Conservation (phyloP, 1,140 invertebrate genomes). For the Varroa destructor region DNA sequence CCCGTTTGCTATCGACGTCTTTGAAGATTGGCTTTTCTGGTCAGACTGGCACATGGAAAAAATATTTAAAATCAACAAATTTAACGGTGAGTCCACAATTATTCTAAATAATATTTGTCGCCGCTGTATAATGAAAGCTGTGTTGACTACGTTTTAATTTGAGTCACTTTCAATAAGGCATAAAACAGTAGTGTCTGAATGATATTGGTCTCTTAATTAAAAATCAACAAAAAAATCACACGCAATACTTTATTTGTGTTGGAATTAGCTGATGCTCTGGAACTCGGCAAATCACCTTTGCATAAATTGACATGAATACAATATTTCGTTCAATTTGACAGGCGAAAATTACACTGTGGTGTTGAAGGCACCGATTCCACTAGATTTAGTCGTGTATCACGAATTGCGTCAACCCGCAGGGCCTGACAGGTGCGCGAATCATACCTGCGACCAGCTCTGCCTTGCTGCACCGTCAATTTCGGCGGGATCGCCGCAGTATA, state of each 20-base stretch:
- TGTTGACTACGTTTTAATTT: neutral
- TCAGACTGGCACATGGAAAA: conserved; percentile 37
- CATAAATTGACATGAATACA: too few species aligned
- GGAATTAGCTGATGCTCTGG: too few species aligned
- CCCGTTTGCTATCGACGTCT: conserved; percentile 39
- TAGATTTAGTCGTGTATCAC: conserved; percentile 71
- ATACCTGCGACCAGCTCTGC: conserved; percentile 31
- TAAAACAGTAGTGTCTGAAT: too few species aligned
- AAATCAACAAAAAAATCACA: too few species aligned
- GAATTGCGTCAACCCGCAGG: conserved; percentile 56
- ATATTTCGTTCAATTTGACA: neutral
- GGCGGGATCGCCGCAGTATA: neutral
- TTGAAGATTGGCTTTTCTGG: conserved; percentile 45
- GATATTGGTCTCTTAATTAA: too few species aligned
- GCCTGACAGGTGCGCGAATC: conserved; percentile 25
- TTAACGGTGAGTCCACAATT: conserved; percentile 37
- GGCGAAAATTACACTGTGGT: conserved; percentile 6
- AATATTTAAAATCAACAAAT: conserved; percentile 36
- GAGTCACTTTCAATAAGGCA: too few species aligned
- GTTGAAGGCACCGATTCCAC: conserved; percentile 43
- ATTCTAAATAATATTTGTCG: conserved; percentile 10
- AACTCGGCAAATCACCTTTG: too few species aligned
- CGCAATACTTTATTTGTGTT: too few species aligned
- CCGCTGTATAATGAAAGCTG: conserved; percentile 22
- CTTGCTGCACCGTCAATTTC: conserved; percentile 7